phyloP scores from a whole-genome alignment of 1,140 invertebrate species.

The Lasioglossum albipes region DNA sequence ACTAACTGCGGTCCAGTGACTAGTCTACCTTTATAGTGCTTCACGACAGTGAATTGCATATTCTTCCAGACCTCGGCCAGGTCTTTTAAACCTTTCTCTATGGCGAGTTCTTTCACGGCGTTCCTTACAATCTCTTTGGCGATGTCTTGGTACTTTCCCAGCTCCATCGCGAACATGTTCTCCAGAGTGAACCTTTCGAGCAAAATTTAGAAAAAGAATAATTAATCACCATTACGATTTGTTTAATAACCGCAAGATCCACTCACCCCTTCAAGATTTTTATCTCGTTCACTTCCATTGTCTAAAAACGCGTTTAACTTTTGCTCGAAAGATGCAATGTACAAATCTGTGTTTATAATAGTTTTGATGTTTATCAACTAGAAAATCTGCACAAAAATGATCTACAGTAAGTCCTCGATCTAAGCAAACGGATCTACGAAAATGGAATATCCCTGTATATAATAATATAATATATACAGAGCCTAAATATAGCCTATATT shows the following conservation, averaged over 20 bases:
- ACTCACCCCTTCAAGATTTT: slow-evolving; percentile 62
- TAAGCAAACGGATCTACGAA: no score
- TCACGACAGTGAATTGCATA: slow-evolving; percentile 86
- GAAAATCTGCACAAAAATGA: no score
- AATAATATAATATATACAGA: no score
- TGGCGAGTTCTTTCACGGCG: slow-evolving; percentile 92
- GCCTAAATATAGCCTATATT: no score
- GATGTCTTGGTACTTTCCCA: slow-evolving; percentile 91
- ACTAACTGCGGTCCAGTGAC: neutral
- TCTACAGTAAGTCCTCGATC: no score
- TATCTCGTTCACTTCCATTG: slow-evolving; percentile 37
- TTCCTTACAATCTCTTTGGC: slow-evolving; percentile 91
- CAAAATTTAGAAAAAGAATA: neutral
- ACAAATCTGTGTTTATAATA: neutral
- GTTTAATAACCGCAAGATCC: no score
- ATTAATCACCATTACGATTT: neutral
- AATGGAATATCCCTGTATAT: no score
- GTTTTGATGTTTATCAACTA: no score
- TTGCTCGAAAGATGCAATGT: neutral
- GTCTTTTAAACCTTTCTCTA: slow-evolving; percentile 91
- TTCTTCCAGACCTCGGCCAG: slow-evolving; percentile 87
- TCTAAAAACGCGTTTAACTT: slow-evolving; percentile 25
- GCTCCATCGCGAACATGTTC: slow-evolving; percentile 95
- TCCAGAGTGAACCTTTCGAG: slow-evolving; percentile 87
- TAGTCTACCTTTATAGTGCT: slow-evolving; percentile 82